Evolutionary conservation across 2,113 vertebrate species (phyloP), one percentile per base, ranked within the genome.

Genomic region (Dolichallabes microphthalmus): DNA sequence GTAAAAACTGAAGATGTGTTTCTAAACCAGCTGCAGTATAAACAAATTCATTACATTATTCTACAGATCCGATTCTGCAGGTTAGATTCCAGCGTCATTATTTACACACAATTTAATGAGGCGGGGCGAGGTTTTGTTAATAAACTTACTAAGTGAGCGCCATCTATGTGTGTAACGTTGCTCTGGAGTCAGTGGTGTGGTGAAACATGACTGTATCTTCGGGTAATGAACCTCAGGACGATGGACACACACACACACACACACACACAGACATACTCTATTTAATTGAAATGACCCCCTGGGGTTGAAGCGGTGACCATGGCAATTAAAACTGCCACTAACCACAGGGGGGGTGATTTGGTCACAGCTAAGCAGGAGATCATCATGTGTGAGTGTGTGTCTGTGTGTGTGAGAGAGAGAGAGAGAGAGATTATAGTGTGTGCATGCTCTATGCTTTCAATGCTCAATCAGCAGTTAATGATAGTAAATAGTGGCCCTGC

Each of bases 291-390:
- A 86, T 30, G 80, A 74, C 86, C 87, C 87, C 64, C 58, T 1
- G 10, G 87, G 85, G 63, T 86, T 82, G 30, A 82, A 83, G 84
- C n/a, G 88, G 63, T 87, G 80, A 85, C 88, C 87, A 86, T 82
- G 68, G 76, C 90, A 93, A 92, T 94, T 94, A 94, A 91, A 87
- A 84, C 86, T 87, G 87, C 82, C 85, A 85, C 85, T 78, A 71
- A 81, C 82, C 52, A 0, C 1, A 87, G 91, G 32, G 61, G 81
- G 55, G 83, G 58, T 76, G 71, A 20, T 25, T 69, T 78, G 86
- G 75, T 66, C 86, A 86, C 63, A 2, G 61, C 57, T 17, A 73
- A 74, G 87, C 73, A 71, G 81, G 74, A 57, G 64, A 68, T 53
- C 27, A 52, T 39, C 19, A 14, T 60, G 85, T 55, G 52, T 68